Evolutionary conservation across 2,888 invertebrate species (phyloP).

Genomic region (Acutogordius australiensis): DNA sequence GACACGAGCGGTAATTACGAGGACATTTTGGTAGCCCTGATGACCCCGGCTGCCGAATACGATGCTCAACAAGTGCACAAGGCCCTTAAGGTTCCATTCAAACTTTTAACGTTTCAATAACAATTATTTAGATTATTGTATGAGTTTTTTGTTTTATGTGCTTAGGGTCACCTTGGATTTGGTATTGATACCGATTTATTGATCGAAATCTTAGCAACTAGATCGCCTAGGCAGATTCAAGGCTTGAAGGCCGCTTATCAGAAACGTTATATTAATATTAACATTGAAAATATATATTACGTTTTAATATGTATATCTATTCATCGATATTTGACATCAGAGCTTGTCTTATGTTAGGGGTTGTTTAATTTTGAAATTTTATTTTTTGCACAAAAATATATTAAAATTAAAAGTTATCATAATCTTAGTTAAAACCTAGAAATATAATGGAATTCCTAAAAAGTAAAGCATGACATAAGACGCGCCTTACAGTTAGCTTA

Average conservation of each 20-base stretch:
- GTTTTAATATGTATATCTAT: too few relatives aligned
- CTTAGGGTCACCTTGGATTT: not conserved
- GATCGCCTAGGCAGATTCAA: not conserved
- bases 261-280: not conserved
- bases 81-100: not conserved
- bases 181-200: not conserved
- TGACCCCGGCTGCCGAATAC: slow-evolving; percentile 4
- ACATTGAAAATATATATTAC: too few relatives aligned
- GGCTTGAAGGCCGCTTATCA: not conserved
- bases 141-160: not conserved
- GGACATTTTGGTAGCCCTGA: slow-evolving; percentile 3
- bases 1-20: slow-evolving; percentile 2
- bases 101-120: not conserved
- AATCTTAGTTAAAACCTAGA: too few relatives aligned
- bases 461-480: not conserved
- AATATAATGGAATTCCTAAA: too few relatives aligned
- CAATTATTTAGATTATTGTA: too few relatives aligned
- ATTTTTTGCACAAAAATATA: too few relatives aligned
- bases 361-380: too few relatives aligned
- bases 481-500: not conserved
- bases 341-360: too few relatives aligned
- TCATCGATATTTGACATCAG: too few relatives aligned
- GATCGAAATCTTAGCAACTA: not conserved
- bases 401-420: too few relatives aligned
- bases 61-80: not conserved